Evolutionary conservation across 2,113 vertebrate species (phyloP).

Genomic region (Ptilorrhoa leucosticta): DNA sequence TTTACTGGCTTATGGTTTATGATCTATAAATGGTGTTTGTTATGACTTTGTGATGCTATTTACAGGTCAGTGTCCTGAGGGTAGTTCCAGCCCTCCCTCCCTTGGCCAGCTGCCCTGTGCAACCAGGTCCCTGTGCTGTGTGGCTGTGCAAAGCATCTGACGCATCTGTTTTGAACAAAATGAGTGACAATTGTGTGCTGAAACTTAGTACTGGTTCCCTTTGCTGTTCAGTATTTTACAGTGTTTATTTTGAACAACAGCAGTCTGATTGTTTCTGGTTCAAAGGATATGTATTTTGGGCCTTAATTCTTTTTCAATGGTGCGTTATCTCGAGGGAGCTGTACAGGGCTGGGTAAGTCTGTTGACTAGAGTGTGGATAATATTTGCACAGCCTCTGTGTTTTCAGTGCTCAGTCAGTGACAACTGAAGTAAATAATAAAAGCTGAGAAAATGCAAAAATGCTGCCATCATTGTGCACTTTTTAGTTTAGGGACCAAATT

Average conservation of each 20-base stretch:
- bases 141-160: rapidly evolving
- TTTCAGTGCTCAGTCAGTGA: background rate
- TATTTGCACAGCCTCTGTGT: background rate
- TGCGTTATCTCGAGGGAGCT: background rate
- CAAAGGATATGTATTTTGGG: background rate
- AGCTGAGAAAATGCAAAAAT: background rate
- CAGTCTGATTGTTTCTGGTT: background rate
- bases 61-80: background rate
- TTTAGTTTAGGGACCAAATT: conserved; percentile 32
- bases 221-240: background rate
- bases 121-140: background rate
- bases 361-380: background rate
- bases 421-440: background rate
- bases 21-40: background rate
- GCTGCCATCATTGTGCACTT: background rate
- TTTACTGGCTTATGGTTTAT: background rate
- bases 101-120: rapidly evolving
- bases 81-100: background rate
- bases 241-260: background rate
- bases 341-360: background rate
- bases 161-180: background rate
- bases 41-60: background rate
- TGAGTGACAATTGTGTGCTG: background rate
- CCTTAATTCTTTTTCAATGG: background rate
- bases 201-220: background rate